These are phyloP conservation scores for Agrypnia vestita DNA, from an alignment of 1,140 invertebrate species.

Conservation along the genomic window DNA sequence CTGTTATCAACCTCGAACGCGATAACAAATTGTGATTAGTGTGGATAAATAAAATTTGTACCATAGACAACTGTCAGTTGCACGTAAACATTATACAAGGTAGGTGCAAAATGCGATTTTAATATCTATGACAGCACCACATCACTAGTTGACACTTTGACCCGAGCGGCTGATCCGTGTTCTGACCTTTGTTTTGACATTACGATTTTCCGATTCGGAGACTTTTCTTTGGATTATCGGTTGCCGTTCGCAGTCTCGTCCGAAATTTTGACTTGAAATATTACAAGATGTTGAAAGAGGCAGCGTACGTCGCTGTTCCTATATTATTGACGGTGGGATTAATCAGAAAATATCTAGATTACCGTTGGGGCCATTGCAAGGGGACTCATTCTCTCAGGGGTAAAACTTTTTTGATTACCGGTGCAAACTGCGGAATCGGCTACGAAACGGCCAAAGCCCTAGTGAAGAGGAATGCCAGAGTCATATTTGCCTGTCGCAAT, in stretches of 20 bases:
- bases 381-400: constrained; percentile 63
- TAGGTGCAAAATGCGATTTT: not conserved
- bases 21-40: constrained; percentile 1
- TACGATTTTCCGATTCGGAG: not conserved
- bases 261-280: not conserved
- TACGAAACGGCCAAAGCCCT: constrained; percentile 82
- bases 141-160: not conserved
- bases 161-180: not conserved
- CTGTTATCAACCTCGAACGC: not conserved
- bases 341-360: constrained; percentile 35
- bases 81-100: not conserved
- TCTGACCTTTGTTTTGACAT: not conserved
- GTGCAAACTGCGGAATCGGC: constrained; percentile 87
- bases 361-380: constrained; percentile 41
- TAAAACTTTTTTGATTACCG: constrained; percentile 84
- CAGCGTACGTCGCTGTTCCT: constrained; percentile 31
- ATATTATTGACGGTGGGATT: constrained; percentile 22
- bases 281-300: constrained; percentile 36
- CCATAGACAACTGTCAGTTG: not conserved
- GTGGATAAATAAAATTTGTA: not conserved
- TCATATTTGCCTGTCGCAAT: constrained; percentile 84
- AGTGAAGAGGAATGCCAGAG: constrained; percentile 77
- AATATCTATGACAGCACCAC: not conserved
- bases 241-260: not conserved
- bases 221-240: not conserved